phyloP scores from a whole-genome alignment of 1,140 invertebrate genomes.

The Belonocnema kinseyi region DNA sequence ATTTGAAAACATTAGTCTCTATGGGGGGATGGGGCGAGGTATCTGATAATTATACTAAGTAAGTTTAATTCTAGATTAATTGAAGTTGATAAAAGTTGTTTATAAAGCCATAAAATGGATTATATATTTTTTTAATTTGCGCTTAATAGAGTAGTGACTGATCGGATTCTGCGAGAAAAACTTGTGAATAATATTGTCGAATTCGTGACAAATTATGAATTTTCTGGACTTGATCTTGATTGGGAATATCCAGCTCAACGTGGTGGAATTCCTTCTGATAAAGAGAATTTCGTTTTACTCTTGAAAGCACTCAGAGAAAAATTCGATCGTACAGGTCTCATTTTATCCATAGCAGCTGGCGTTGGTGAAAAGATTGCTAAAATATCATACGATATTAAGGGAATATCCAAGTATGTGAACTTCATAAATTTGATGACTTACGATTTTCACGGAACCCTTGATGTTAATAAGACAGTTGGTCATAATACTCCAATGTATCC shows the following conservation, averaged over 20 bases:
- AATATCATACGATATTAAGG: slow-evolving; percentile 26
- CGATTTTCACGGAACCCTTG: slow-evolving; percentile 82
- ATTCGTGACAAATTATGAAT: slow-evolving; percentile 52
- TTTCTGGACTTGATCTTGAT: slow-evolving; percentile 74
- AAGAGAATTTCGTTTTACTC: slow-evolving; percentile 72
- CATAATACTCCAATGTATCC: no score
- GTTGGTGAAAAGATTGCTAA: no score
- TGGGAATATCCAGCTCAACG: slow-evolving; percentile 72
- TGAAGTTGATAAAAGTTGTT: no score
- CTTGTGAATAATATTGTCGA: no score
- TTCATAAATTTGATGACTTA: slow-evolving; percentile 84
- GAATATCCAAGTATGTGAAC: slow-evolving; percentile 71
- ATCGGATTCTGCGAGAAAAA: no score
- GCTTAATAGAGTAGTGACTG: no score
- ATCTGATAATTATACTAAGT: slow-evolving; percentile 79
- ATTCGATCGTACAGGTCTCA: slow-evolving; percentile 68
- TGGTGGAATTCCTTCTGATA: slow-evolving; percentile 45
- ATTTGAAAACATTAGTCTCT: slow-evolving; percentile 82
- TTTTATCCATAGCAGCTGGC: no score
- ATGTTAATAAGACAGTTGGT: slow-evolving; percentile 72
- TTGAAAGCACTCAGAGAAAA: slow-evolving; percentile 78
- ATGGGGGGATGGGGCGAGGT: slow-evolving; percentile 89
- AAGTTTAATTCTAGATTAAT: no score
- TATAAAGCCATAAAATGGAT: no score
- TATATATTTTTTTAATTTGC: no score